phyloP scores from a whole-genome alignment of 2,113 vertebrate genomes.

The Oxyura jamaicensis region DNA sequence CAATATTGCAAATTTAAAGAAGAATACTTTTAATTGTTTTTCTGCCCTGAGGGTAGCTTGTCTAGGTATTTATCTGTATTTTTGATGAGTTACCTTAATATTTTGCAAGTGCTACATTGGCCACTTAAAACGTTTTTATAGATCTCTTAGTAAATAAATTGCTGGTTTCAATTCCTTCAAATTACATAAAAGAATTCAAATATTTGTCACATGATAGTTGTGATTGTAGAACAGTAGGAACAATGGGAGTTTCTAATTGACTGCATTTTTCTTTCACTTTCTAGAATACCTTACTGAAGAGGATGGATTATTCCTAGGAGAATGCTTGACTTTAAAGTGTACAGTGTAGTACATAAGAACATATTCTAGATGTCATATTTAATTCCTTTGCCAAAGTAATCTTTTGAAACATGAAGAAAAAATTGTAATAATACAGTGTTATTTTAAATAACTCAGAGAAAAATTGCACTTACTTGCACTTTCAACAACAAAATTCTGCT shows the following conservation, averaged over 20 bases:
- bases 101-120: not conserved
- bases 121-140: not conserved
- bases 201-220: not conserved
- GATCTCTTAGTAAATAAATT: not conserved
- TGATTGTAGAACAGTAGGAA: not conserved
- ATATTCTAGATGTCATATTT: not conserved
- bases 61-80: not conserved
- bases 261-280: not conserved
- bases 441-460: not conserved
- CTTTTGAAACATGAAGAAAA: not conserved
- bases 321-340: not conserved
- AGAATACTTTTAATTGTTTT: not conserved
- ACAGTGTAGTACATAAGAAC: not conserved
- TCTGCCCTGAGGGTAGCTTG: not conserved
- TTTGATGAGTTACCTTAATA: not conserved
- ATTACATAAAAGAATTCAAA: not conserved
- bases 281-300: not conserved
- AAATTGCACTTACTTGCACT: not conserved
- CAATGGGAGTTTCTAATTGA: not conserved
- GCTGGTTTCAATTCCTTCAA: not conserved
- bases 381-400: not conserved
- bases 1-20: not conserved
- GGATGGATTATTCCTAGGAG: not conserved
- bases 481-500: not conserved
- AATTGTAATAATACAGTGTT: not conserved